A percentile compares a stretch with the other conserved stretches of the same genome.
Evolutionary conservation across 1,140 invertebrate genomes (phyloP).

Genomic region (Drosophila willistoni): DNA sequence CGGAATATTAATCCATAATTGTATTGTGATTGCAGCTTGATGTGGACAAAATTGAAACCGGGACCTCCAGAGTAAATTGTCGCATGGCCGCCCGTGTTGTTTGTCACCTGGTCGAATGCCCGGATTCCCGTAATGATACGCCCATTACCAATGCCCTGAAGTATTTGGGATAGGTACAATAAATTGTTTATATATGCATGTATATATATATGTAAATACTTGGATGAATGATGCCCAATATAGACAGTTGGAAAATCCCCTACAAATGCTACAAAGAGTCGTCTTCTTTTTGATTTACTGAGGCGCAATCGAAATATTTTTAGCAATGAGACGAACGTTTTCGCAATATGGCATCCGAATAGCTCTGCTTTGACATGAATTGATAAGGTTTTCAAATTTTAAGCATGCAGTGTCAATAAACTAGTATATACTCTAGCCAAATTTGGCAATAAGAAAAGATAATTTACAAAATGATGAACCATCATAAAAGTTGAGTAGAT

Average conservation of each 20-base stretch:
- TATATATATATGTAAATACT: background rate
- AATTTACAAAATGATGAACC: no score
- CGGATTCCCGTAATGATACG: constrained; percentile 84
- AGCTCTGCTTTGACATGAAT: constrained; percentile 2
- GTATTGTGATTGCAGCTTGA: constrained; percentile 85
- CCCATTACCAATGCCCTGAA: constrained; percentile 71
- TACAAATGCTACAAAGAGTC: no score
- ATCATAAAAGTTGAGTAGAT: no score
- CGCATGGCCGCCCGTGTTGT: constrained; percentile 84
- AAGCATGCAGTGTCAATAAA: background rate
- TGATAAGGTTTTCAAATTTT: constrained; percentile 1
- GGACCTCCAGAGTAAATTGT: constrained; percentile 83
- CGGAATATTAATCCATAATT: constrained; percentile 84
- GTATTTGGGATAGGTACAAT: constrained; percentile 25
- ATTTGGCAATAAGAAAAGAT: no score
- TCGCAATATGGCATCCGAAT: constrained; percentile 6
- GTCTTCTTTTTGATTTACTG: no score
- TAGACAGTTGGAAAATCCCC: no score
- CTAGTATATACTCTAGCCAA: background rate
- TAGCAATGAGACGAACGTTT: constrained; percentile 8
- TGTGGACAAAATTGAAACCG: constrained; percentile 82
- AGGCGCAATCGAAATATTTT: constrained; percentile 4
- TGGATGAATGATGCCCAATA: background rate
- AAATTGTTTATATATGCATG: background rate
- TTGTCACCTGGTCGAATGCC: constrained; percentile 84